Base-by-base conservation (phyloP, 2,888 invertebrate species). In the Mesoligia furuncula region DNA sequence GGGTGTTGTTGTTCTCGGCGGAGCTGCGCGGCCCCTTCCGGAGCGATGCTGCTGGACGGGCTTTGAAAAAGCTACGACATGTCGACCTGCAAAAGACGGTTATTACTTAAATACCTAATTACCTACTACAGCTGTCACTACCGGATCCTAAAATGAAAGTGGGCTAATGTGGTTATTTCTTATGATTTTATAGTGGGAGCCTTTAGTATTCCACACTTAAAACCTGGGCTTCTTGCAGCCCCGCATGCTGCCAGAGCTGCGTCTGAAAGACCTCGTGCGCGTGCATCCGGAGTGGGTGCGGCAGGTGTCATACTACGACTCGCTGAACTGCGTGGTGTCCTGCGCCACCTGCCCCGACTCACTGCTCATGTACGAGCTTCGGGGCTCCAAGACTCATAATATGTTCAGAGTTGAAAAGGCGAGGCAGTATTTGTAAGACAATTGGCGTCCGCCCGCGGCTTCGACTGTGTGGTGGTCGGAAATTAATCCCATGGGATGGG, bases 261-360 rank as follows among this genome's bases (percentile, higher is more conserved):
- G 92, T 80, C 93, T 97, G 24, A 92, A 91, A 81, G 98, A 98
- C 92, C 96, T 97, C 87, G 91, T 91, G 17, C 95, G 96, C 67
- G 93, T 98, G 68, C 98, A 98, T 92, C 92, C 93, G 11, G 98
- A 98, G 90, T 97, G 98, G 97, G 97, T 98, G 75, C 97, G 97
- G 11, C 98, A 98, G 92, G 97, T 98, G 64, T 97, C 97, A 79
- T 98, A 97, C 94, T 98, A 98, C 89, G 95, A 97, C 57, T 97
- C 97, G 75, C 95, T 98, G 87, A 97, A 97, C 90, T 97, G 97
- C 86, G 97, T 98, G 67, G 97, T 98, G 20, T 98, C 98, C 0
- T 98, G 98, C 85, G 97, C 98, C 70, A 97, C 97, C 76, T 97
- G 97, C 87, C 91, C 93, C 1, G 95, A 92, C 94, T 96, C 98